Percentiles rank a stretch among this genome's conserved stretches.
Evolutionary conservation across 1,140 invertebrate genomes (phyloP).

Genomic region (Drosophila sp.): DNA sequence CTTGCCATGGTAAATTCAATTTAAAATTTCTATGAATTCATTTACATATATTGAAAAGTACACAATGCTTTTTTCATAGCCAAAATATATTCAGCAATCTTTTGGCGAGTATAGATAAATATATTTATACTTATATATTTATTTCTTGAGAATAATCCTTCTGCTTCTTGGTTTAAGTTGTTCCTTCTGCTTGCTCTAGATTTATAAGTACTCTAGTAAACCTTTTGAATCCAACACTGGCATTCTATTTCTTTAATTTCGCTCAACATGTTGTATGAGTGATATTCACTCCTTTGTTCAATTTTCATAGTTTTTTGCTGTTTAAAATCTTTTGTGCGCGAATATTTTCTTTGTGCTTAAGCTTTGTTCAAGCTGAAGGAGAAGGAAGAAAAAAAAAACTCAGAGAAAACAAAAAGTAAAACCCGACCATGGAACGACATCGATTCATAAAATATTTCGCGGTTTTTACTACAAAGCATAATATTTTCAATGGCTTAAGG

Average conservation of each 20-base stretch:
- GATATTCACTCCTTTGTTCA: constrained; percentile 2
- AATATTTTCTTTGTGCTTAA: constrained; percentile 1
- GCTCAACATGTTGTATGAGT: constrained; percentile 7
- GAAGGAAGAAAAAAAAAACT: not conserved
- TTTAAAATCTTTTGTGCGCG: not conserved
- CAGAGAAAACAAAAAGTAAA: not conserved
- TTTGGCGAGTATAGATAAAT: too few species aligned
- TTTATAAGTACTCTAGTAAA: not conserved
- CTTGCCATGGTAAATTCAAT: not conserved
- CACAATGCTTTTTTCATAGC: too few species aligned
- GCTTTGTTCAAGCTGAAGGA: not conserved
- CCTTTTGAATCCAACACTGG: not conserved
- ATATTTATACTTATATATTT: too few species aligned
- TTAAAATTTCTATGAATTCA: constrained; percentile 4
- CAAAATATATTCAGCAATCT: too few species aligned
- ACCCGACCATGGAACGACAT: constrained; percentile 17
- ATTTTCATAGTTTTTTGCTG: not conserved
- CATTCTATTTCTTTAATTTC: not conserved
- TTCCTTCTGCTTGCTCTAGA: not conserved
- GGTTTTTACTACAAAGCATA: constrained; percentile 17
- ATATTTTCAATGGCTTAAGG: constrained; percentile 27
- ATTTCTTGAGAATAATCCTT: too few species aligned
- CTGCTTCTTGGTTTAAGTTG: too few species aligned
- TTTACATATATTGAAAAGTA: constrained; percentile 3
- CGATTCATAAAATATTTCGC: constrained; percentile 22